Base-by-base conservation (phyloP, 2,113 vertebrate species). In the Agapornis roseicollis region DNA sequence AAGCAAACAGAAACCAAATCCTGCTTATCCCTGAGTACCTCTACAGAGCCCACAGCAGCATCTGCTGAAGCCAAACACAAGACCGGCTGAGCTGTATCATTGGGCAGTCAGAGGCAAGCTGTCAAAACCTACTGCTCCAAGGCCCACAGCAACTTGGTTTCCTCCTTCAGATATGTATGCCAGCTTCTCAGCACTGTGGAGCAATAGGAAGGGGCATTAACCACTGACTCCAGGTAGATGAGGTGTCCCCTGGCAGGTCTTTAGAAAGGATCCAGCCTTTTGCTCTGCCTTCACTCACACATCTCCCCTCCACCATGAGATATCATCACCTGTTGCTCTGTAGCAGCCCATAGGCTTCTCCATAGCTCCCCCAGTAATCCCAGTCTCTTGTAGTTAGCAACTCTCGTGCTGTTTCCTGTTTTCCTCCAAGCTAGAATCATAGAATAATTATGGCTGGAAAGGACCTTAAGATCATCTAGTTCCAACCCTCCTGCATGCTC, bases 1-100 rank as follows among this genome's bases (percentile, higher is more conserved):
- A 60, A 81, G 94, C 94, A 96, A 97, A 94, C 88, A 96, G 95
- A 95, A 97, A 97, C 76, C 85, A 95, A 95, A 92, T 90, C 92
- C 85, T 95, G 90, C 93, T 95, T 95, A 95, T 95, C 90, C 90
- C 65, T 29, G 35, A 64, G 72, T 72, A 93, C 87, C 93, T 94
- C 93, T 56, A 68, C 72, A 88, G 77, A 95, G 88, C 88, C 73
- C 90, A 84, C 65, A 74, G 88, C 82, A 83, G 90, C 58, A 39
- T 89, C 76, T 91, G 85, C 88, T 86, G 35, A 85, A 94, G 81
- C 68, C 74, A 83, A 88, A 85, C 39, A 17, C 0, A 1, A 93
- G 90, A 56, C 24, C 0, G 0, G 27, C 89, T 73, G 53, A 87
- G 78, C 81, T 41, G 7, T 19, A 52, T 72, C 56, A 33, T 89